Base-by-base conservation (phyloP, 2,797 vertebrate genomes). In the Buceros bicornis region DNA sequence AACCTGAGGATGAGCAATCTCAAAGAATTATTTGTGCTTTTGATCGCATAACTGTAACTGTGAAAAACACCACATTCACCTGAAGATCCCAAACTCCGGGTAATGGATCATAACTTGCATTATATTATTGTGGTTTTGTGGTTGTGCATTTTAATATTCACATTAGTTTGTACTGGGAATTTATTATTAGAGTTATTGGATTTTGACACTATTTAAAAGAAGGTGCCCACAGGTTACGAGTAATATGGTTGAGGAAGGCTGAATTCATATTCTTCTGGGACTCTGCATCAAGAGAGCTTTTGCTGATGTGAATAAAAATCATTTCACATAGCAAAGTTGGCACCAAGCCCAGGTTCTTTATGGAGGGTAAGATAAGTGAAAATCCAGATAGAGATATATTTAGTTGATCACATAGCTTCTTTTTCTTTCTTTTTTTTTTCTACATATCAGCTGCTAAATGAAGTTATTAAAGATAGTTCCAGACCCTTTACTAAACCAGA, bases 401-500 rank as follows among this genome's bases (percentile, higher is more conserved):
- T 82, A 91, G 60, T 87, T 85, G 43, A 95, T 85, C 57, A 53
- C 22, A 42, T 50, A 53, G 6, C 4, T 6, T 2, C 10, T 5
- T 25, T 13, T 0, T 29, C 22, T 15, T 5, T 1, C 37, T 17
- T 40, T 43, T 6, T 16, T 2, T n/a, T 6, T 5, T 3, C 6
- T 42, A 35, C 48, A 25, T 51, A 60, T 57, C 24, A 65, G 8
- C 61, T 89, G 53, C 57, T 82, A 89, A 90, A 89, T 83, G 74
- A 95, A 80, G 25, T 85, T 95, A 90, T 95, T 94, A 85, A 82
- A 78, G 56, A 85, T 84, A 79, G 90, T 89, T 90, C 37, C 47
- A 82, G 50, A 62, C 24, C 19, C 57, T 84, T 90, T 94, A 66
- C 69, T 82, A 95, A 92, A 89, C 29, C 37, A 89, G 60, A 56